A percentile compares a stretch with the other conserved stretches of the same genome.
phyloP scores from a whole-genome alignment of 2,113 vertebrate species.

The Varanus komodoensis region DNA sequence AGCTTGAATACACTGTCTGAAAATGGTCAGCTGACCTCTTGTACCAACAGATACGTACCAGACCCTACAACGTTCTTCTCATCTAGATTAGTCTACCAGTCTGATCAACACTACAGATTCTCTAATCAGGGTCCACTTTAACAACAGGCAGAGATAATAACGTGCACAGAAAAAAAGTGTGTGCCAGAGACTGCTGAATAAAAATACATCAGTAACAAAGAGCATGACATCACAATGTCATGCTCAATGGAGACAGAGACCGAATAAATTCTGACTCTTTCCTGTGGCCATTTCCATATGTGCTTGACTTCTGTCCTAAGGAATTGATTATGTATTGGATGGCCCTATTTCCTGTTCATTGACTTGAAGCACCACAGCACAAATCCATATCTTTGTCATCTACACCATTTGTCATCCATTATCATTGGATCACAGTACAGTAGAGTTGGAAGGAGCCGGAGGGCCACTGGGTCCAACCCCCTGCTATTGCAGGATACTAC shows the following conservation, averaged over 20 bases:
- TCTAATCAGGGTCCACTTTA: background rate
- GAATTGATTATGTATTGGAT: background rate
- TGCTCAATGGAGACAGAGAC: too few relatives aligned
- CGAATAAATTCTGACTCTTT: background rate
- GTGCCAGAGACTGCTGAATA: background rate
- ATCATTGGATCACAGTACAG: too few relatives aligned
- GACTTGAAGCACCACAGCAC: background rate
- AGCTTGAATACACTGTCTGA: background rate
- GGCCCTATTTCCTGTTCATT: slow-evolving; percentile 21
- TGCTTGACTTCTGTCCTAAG: background rate
- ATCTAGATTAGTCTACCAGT: background rate
- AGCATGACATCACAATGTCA: background rate
- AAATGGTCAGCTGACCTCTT: background rate
- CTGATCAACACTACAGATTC: background rate
- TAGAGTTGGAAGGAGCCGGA: too few relatives aligned
- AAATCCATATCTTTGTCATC: slow-evolving; percentile 15
- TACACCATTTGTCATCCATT: background rate
- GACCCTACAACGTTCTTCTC: background rate
- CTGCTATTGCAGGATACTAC: too few relatives aligned
- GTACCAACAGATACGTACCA: background rate
- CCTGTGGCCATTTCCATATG: background rate
- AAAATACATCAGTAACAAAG: too few relatives aligned
- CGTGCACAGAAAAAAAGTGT: background rate
- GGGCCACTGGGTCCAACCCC: too few relatives aligned
- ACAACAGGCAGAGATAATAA: background rate